A percentile compares a stretch with the other conserved stretches of the same genome.
phyloP scores from a whole-genome alignment of 2,888 invertebrate genomes.

The Caenorhabditis drosophilae region DNA sequence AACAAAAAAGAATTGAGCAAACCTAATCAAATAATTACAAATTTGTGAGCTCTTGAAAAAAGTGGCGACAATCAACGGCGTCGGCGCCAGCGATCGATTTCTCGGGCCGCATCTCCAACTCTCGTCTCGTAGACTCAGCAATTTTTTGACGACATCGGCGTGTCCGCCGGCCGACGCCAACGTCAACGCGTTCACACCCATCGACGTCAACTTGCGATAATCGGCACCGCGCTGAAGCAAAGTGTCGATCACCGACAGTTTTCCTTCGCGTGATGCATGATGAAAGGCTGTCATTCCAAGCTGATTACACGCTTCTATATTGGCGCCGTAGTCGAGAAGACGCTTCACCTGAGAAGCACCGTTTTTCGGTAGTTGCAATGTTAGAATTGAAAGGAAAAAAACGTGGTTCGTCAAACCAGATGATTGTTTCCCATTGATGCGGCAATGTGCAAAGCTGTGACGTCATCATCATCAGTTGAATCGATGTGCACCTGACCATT shows the following conservation, averaged over 20 bases:
- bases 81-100: constrained; percentile 43
- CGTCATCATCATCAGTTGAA: constrained; percentile 59
- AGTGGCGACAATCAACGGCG: constrained; percentile 59
- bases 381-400: too few species aligned
- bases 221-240: constrained; percentile 59
- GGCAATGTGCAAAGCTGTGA: constrained; percentile 64
- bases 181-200: constrained; percentile 50
- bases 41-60: constrained; percentile 47
- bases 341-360: constrained; percentile 45
- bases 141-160: constrained; percentile 47
- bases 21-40: constrained; percentile 39
- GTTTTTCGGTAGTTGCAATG: too few species aligned
- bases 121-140: constrained; percentile 36
- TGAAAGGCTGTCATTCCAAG: constrained; percentile 62
- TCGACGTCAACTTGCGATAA: constrained; percentile 38
- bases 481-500: constrained; percentile 49
- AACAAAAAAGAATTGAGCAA: background rate
- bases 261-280: constrained; percentile 64
- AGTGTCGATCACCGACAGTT: constrained; percentile 56
- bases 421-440: constrained; percentile 58
- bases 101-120: background rate
- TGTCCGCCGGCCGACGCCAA: constrained; percentile 54
- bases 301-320: constrained; percentile 54
- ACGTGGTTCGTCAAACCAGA: too few species aligned
- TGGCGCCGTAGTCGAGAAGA: constrained; percentile 56